A percentile compares a stretch with the other conserved stretches of the same genome.
phyloP scores from a whole-genome alignment of 2,888 invertebrate genomes.

The Plebejus argus region DNA sequence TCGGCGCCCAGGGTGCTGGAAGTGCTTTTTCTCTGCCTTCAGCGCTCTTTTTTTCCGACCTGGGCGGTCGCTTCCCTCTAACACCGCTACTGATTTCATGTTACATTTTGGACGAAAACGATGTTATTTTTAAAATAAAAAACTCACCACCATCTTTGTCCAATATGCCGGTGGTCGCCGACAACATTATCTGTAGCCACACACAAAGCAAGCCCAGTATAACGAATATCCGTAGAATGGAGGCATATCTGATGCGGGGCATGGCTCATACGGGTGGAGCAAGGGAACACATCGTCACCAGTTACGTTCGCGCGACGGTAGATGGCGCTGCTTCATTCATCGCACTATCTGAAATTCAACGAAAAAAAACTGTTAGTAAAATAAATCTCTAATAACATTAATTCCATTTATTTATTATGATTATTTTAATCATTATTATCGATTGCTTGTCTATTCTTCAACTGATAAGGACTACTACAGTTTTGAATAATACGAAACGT shows the following conservation, averaged over 20 bases:
- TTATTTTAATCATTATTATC: background rate
- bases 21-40: too few species aligned
- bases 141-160: conserved; percentile 64
- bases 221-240: conserved; percentile 66
- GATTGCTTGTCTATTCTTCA: background rate
- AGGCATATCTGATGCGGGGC: conserved; percentile 72
- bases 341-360: background rate
- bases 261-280: conserved; percentile 53
- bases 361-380: background rate
- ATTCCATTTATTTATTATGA: too few species aligned
- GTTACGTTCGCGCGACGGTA: conserved; percentile 32
- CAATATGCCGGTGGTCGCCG: conserved; percentile 59
- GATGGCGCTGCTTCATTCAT: conserved; percentile 35
- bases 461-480: background rate
- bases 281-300: conserved; percentile 36
- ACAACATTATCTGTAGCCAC: conserved; percentile 75
- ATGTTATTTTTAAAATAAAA: background rate
- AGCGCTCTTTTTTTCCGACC: too few species aligned
- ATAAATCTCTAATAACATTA: too few species aligned
- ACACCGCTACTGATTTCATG: too few species aligned
- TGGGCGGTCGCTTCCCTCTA: too few species aligned
- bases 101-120: too few species aligned
- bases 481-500: background rate
- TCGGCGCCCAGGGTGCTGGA: too few species aligned
- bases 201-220: conserved; percentile 67